These are phyloP conservation scores for Talpa occidentalis DNA, from an alignment of 2,113 vertebrate species.

Conservation along the genomic window DNA sequence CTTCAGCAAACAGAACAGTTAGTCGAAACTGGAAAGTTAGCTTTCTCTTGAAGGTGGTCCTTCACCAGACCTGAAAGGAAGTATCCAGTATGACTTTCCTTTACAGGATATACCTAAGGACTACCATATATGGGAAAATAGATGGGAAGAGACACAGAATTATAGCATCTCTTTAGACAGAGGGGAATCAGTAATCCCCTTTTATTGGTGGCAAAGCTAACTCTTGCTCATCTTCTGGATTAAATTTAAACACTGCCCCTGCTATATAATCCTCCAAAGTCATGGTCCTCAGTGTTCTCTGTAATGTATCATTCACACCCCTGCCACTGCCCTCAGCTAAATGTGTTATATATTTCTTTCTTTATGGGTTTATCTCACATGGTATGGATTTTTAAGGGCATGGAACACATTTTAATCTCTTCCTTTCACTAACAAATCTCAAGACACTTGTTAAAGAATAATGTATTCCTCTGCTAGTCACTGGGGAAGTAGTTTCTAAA, in stretches of 20 bases:
- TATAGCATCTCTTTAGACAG: neutral
- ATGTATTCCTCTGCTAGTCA: neutral
- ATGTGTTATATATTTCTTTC: neutral
- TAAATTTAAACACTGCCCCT: neutral
- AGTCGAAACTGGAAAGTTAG: no score
- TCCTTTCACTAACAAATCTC: neutral
- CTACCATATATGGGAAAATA: neutral
- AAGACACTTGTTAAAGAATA: neutral
- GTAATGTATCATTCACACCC: neutral
- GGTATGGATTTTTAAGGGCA: neutral
- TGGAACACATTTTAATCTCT: neutral
- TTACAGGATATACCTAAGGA: neutral
- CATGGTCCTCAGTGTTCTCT: neutral
- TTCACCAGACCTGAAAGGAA: neutral
- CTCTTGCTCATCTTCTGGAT: neutral
- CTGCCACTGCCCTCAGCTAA: neutral
- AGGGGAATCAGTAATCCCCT: neutral
- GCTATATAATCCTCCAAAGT: neutral
- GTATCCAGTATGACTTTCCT: neutral
- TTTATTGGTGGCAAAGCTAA: neutral
- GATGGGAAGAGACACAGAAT: neutral
- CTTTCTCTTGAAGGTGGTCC: neutral
- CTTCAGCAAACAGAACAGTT: neutral
- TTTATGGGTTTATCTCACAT: neutral
- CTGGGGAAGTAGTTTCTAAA: neutral